Base-by-base conservation (phyloP, 2,888 invertebrate species). In the Folsomia manolachei region DNA sequence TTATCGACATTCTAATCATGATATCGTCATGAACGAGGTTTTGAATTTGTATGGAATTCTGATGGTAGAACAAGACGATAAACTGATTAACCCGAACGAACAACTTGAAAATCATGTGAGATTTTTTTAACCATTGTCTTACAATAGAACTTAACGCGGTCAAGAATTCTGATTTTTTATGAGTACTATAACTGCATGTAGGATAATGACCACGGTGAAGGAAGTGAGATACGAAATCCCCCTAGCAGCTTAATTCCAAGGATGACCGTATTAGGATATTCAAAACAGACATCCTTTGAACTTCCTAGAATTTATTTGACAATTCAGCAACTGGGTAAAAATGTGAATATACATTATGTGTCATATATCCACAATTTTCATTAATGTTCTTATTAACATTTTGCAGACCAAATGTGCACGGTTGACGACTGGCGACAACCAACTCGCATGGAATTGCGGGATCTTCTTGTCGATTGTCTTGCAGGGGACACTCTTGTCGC, bases 401-500 rank as follows among this genome's bases (percentile, higher is more conserved):
- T n/a, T n/a, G 51, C 51, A 51, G 51, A 51, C 9, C 51, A 51
- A 51, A 9, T 51, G 9, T 11, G 9, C 9, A 51, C 18, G 51
- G 9, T 11, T 51, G 51, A 51, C 51, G 25, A 63, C 25, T 24
- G 7, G 11, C n/a, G 21, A 24, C 21, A 23, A 63, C 4, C 24
- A 9, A 7, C 9, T 24, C n/a, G n/a, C n/a, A n/a, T n/a, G n/a
- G n/a, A n/a, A n/a, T 63, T 63, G 25, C 4, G 4, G 9, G 25
- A 63, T 63, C 63, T 63, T 4, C 11, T 63, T 24, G 23, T 9
- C 11, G 63, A 63, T 66, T 19, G 19, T 66, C n/a, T 56, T 11
- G 18, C 24, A n/a, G 68, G 68, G 21, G 68, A 68, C 56, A 26
- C 53, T 11, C 25, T 68, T 24, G 23, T 19, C 19, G 68, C 68